Conservation (phyloP, 2,113 vertebrate species). For the Poeciliopsis retropinna region DNA sequence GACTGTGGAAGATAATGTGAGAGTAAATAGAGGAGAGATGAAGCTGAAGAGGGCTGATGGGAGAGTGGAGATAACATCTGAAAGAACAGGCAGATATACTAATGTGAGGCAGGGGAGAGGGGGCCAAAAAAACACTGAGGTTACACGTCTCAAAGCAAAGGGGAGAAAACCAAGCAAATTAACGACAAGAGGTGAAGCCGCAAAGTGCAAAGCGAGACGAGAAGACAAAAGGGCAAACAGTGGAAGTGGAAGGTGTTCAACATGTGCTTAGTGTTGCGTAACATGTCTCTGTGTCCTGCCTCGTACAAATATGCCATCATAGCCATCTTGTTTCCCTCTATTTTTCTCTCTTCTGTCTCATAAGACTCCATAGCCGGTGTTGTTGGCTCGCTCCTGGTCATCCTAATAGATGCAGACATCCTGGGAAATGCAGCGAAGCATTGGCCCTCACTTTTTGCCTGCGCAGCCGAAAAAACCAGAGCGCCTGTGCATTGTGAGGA, state of each 20-base stretch:
- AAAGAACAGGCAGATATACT: constrained; percentile 23
- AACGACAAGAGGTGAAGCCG: constrained; percentile 52
- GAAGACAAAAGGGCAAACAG: constrained; percentile 72
- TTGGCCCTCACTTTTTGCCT: constrained; percentile 72
- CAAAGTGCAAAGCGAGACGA: constrained; percentile 62
- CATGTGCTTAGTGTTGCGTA: constrained; percentile 47
- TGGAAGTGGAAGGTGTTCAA: constrained; percentile 40
- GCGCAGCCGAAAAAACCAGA: constrained; percentile 76
- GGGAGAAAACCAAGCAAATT: constrained; percentile 34
- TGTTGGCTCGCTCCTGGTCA: constrained; percentile 36
- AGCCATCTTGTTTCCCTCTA: constrained; percentile 35
- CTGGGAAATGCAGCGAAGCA: constrained; percentile 50
- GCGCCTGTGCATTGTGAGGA: constrained; percentile 80
- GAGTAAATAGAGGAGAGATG: constrained; percentile 38
- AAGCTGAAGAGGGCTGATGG: constrained; percentile 34
- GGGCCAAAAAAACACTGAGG: constrained; percentile 21
- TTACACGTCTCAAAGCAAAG: constrained; percentile 23
- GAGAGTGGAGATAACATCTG: constrained; percentile 46
- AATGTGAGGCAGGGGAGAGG: constrained; percentile 19
- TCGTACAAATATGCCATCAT: constrained; percentile 34
- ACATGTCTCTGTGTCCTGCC: constrained; percentile 45
- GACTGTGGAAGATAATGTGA: constrained; percentile 44
- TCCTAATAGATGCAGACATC: constrained; percentile 66
- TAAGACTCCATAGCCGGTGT: constrained; percentile 32
- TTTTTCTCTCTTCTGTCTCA: constrained; percentile 5